phyloP scores from a whole-genome alignment of 2,888 invertebrate species.

The Eupithecia vulgata region DNA sequence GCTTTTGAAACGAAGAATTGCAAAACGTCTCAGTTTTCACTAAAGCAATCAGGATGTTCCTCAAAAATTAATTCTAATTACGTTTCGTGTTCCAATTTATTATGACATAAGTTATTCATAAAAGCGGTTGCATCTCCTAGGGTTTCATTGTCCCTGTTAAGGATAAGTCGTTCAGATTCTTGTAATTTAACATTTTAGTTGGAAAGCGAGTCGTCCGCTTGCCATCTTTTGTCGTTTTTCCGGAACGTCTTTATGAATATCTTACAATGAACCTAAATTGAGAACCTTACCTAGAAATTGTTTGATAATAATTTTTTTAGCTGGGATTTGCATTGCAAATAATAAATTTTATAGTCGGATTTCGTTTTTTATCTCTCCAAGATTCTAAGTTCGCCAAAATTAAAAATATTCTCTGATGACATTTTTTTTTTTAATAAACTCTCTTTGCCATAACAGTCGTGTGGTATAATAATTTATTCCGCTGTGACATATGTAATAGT shows the following conservation, averaged over 20 bases:
- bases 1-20: not conserved
- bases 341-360: not conserved
- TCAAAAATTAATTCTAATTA: constrained; percentile 29
- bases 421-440: too few species aligned
- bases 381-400: not conserved
- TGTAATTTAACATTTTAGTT: constrained; percentile 72
- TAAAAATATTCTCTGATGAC: not conserved
- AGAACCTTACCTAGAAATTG: constrained; percentile 76
- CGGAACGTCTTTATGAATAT: constrained; percentile 78
- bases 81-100: constrained; percentile 39
- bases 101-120: constrained; percentile 41
- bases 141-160: constrained; percentile 51
- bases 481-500: constrained; percentile 70
- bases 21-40: not conserved
- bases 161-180: constrained; percentile 56
- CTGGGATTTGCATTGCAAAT: constrained; percentile 56
- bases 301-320: constrained; percentile 72
- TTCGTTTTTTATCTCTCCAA: constrained; percentile 62
- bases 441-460: constrained; percentile 19
- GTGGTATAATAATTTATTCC: constrained; percentile 62
- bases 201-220: constrained; percentile 54
- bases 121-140: constrained; percentile 44
- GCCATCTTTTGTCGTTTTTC: constrained; percentile 65
- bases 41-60: constrained; percentile 17
- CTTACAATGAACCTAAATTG: constrained; percentile 78